A percentile compares a stretch with the other conserved stretches of the same genome.
phyloP scores from a whole-genome alignment of 2,888 invertebrate genomes.

The Leptopterna dolabrata region DNA sequence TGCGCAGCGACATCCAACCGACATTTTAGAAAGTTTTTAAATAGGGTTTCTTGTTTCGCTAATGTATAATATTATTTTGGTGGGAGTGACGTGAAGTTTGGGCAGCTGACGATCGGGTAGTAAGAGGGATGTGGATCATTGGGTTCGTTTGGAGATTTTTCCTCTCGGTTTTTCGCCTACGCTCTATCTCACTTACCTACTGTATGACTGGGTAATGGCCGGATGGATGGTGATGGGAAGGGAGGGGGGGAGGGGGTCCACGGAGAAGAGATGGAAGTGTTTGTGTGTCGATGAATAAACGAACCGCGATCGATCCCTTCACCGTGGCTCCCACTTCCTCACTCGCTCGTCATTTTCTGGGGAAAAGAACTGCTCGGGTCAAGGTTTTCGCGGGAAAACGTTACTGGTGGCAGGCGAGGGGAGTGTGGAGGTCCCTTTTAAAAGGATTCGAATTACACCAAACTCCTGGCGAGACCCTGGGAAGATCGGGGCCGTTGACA shows the following conservation, averaged over 20 bases:
- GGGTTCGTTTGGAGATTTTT: too few relatives aligned
- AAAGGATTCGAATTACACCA: neutral
- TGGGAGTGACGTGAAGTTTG: too few relatives aligned
- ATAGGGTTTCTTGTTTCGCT: too few relatives aligned
- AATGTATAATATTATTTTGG: too few relatives aligned
- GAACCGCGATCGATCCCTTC: neutral
- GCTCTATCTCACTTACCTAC: too few relatives aligned
- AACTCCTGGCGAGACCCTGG: neutral
- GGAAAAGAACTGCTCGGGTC: neutral
- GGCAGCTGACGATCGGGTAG: too few relatives aligned
- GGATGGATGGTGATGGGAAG: too few relatives aligned
- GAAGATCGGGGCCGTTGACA: neutral
- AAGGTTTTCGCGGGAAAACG: neutral
- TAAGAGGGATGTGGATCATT: too few relatives aligned
- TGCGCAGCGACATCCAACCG: too few relatives aligned
- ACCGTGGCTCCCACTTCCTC: neutral
- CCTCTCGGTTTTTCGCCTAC: too few relatives aligned
- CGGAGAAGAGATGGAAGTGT: neutral
- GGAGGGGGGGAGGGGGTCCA: neutral
- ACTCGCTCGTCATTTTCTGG: neutral
- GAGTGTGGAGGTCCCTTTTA: neutral
- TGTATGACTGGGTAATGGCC: too few relatives aligned
- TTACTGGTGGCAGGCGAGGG: neutral
- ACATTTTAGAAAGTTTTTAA: too few relatives aligned
- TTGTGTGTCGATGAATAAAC: slow-evolving; percentile 23